phyloP scores from a whole-genome alignment of 2,797 vertebrate genomes.

The Falco rusticolus region DNA sequence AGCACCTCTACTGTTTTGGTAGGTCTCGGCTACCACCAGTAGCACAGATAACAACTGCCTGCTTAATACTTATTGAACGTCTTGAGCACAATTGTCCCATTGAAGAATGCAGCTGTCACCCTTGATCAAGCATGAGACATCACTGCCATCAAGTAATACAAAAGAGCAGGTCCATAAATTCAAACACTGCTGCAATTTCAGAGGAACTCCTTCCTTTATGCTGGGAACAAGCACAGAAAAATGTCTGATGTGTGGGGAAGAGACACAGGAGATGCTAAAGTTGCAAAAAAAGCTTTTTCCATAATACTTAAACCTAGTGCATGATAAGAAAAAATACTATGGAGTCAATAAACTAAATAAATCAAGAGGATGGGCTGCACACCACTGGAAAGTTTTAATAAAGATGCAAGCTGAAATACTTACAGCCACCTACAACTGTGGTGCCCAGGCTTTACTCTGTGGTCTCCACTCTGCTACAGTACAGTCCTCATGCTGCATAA shows the following conservation, averaged over 20 bases:
- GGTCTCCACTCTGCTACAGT: not conserved
- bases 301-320: not conserved
- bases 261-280: not conserved
- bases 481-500: not conserved
- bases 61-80: conserved; percentile 30
- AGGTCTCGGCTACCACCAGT: conserved; percentile 28
- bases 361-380: not conserved
- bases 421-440: not conserved
- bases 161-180: not conserved
- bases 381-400: not conserved
- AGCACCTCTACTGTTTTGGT: conserved; percentile 17
- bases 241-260: not conserved
- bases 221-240: not conserved
- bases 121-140: not conserved
- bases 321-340: not conserved
- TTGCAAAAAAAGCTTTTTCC: not conserved
- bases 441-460: not conserved
- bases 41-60: conserved; percentile 55
- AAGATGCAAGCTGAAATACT: not conserved
- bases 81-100: conserved; percentile 19
- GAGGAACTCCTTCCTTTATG: not conserved
- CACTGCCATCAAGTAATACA: not conserved
- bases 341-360: not conserved
- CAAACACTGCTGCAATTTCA: not conserved
- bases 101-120: conserved; percentile 21